Evolutionary conservation across 2,797 vertebrate genomes (phyloP).

Genomic region (Streptopelia turtur): DNA sequence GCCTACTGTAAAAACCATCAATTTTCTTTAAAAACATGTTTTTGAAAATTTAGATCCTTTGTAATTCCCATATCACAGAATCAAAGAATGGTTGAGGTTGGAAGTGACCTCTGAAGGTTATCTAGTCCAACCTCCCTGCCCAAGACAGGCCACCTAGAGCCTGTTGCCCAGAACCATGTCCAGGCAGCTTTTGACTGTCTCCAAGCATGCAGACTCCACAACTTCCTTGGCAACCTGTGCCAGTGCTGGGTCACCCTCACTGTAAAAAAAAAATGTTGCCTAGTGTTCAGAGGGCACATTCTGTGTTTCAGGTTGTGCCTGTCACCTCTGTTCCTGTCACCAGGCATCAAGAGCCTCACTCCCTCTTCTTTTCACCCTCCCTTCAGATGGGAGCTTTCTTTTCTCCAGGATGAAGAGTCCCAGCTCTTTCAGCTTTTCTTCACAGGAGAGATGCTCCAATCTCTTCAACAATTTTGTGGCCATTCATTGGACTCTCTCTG

Average conservation of each 20-base stretch:
- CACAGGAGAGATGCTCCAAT: not conserved
- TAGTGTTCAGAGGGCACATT: not conserved
- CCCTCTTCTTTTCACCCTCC: not conserved
- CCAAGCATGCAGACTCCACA: not conserved
- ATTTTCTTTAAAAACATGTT: not conserved
- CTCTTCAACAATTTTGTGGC: not conserved
- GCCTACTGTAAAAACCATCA: not conserved
- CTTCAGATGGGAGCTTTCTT: not conserved
- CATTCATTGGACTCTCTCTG: not conserved
- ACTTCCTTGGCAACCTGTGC: not conserved
- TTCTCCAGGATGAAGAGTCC: not conserved
- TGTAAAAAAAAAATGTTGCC: not conserved
- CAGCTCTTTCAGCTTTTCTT: not conserved
- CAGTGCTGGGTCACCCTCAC: not conserved
- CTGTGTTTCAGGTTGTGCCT: not conserved
- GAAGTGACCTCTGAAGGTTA: not conserved
- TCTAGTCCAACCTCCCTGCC: accelerated
- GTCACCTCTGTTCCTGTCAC: not conserved
- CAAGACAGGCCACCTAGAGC: not conserved
- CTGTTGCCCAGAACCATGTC: accelerated
- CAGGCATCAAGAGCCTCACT: not conserved
- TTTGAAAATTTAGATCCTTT: not conserved
- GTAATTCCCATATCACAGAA: not conserved
- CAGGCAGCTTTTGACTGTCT: not conserved
- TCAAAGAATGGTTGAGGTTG: not conserved